These are phyloP conservation scores for Pomatostomus ruficeps DNA, from an alignment of 2,113 vertebrate species.

Conservation along the genomic window DNA sequence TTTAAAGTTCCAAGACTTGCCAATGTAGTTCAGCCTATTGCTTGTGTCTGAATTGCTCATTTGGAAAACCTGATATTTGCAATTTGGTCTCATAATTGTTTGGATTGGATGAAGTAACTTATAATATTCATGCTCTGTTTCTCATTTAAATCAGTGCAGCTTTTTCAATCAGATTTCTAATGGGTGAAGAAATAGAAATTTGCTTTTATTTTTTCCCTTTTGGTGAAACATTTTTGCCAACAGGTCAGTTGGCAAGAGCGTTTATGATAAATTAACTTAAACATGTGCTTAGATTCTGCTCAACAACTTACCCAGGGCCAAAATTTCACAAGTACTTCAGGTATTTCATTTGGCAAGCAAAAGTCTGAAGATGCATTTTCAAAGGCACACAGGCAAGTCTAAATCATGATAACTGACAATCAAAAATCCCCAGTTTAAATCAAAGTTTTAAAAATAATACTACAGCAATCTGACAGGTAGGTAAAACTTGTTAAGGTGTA, in stretches of 20 bases:
- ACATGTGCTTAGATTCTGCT: neutral
- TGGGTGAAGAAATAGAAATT: slow-evolving; percentile 1
- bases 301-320: neutral
- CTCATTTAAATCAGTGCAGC: neutral
- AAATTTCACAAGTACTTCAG: neutral
- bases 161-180: slow-evolving; percentile 8
- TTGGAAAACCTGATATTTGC: slow-evolving; percentile 35
- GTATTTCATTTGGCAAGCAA: neutral
- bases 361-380: neutral
- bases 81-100: neutral
- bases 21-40: neutral
- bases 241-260: neutral
- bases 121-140: neutral
- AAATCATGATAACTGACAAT: neutral
- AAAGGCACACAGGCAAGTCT: neutral
- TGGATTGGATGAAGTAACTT: neutral
- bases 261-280: neutral
- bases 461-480: neutral
- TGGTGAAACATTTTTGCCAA: neutral
- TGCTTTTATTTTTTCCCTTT: neutral
- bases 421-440: neutral
- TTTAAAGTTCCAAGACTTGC: neutral
- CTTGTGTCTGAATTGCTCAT: neutral
- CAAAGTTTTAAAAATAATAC: neutral
- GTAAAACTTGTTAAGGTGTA: neutral